Percentiles rank a stretch among this genome's conserved stretches.
phyloP scores from a whole-genome alignment of 1,140 invertebrate genomes.

The Ostrea denselamellosa region DNA sequence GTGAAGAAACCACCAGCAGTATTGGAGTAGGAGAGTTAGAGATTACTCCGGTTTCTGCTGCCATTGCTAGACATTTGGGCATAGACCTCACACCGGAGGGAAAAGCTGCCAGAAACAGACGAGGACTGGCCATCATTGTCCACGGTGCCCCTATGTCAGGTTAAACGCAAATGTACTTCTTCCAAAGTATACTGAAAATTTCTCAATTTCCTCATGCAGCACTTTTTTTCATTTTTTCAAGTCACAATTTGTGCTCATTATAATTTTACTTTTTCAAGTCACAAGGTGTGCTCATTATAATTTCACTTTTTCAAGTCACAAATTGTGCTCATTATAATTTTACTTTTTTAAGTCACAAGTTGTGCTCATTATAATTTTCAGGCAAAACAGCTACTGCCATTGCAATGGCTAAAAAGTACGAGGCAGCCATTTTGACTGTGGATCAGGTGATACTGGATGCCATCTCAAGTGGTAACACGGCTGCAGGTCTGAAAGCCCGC shows the following conservation, averaged over 20 bases:
- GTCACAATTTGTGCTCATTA: constrained; percentile 22
- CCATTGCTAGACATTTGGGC: constrained; percentile 78
- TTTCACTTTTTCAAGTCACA: too few species aligned
- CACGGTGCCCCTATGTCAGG: constrained; percentile 78
- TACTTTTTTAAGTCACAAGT: too few species aligned
- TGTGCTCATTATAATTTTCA: constrained; percentile 54
- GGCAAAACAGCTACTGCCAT: constrained; percentile 76
- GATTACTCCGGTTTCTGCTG: constrained; percentile 78
- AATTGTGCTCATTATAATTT: constrained; percentile 43
- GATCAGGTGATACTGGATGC: constrained; percentile 77
- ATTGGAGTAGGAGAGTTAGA: constrained; percentile 77
- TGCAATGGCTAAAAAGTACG: constrained; percentile 76
- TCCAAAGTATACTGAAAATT: not conserved
- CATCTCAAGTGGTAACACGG: constrained; percentile 76
- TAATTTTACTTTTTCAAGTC: too few species aligned
- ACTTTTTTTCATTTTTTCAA: too few species aligned
- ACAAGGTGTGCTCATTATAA: constrained; percentile 38
- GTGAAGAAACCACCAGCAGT: constrained; percentile 61
- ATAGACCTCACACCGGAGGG: constrained; percentile 78
- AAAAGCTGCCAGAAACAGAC: constrained; percentile 77
- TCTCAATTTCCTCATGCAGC: not conserved
- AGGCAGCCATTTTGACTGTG: constrained; percentile 76
- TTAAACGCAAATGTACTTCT: constrained; percentile 45
- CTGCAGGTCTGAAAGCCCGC: constrained; percentile 72
- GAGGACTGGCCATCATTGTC: constrained; percentile 78